These are phyloP conservation scores for Scaptomyza tumidula DNA, from an alignment of 2,888 invertebrate genomes.

Conservation along the genomic window DNA sequence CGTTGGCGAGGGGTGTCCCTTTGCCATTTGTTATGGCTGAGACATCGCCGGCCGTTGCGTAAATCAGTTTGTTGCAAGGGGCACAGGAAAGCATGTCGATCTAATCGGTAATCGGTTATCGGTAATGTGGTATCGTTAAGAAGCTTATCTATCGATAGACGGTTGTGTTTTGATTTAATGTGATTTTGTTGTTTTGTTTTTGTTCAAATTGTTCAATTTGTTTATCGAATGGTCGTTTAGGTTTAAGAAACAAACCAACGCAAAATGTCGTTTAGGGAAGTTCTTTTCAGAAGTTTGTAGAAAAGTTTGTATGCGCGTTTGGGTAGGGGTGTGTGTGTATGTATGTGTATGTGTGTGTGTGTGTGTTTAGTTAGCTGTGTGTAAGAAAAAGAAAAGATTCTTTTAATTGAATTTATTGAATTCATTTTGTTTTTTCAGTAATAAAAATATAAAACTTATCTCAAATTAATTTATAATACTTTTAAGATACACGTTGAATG, in stretches of 20 bases:
- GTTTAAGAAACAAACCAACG: slow-evolving; percentile 58
- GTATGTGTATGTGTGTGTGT: background rate
- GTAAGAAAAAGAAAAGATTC: no score
- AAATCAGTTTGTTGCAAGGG: slow-evolving; percentile 80
- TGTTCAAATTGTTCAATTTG: slow-evolving; percentile 40
- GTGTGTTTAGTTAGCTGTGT: no score
- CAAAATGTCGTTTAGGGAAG: slow-evolving; percentile 44
- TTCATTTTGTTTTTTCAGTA: no score
- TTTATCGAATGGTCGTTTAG: slow-evolving; percentile 45
- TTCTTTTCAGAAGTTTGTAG: slow-evolving; percentile 30
- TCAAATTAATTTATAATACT: no score
- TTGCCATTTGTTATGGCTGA: slow-evolving; percentile 53
- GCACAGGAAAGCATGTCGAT: slow-evolving; percentile 81
- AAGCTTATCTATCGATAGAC: slow-evolving; percentile 16
- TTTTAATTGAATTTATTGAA: no score
- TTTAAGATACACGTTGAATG: background rate
- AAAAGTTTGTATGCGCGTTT: background rate
- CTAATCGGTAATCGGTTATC: slow-evolving; percentile 26
- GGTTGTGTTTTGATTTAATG: background rate
- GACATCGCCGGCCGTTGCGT: slow-evolving; percentile 67
- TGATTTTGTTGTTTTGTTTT: background rate
- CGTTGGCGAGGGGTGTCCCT: slow-evolving; percentile 27
- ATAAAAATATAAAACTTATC: no score
- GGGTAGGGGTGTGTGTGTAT: background rate
- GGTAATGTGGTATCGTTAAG: slow-evolving; percentile 4